Percentiles rank a stretch among this genome's conserved stretches.
phyloP scores from a whole-genome alignment of 2,888 invertebrate genomes.

The Drosophila parthenogenetica region DNA sequence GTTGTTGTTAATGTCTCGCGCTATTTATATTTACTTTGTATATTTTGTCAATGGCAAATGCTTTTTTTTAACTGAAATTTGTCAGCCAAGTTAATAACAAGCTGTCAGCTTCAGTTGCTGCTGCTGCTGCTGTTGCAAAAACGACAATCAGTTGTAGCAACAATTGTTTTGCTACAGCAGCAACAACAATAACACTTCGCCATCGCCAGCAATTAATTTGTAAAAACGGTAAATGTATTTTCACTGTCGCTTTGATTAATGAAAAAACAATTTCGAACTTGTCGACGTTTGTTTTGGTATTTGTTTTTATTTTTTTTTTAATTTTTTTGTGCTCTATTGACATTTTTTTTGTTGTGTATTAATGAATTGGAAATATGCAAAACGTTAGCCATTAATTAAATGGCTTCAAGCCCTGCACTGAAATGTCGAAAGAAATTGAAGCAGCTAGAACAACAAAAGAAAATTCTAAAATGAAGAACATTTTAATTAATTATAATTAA shows the following conservation, averaged over 20 bases:
- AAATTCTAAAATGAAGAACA: slow-evolving; percentile 11
- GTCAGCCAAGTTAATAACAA: slow-evolving; percentile 70
- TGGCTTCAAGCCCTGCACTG: slow-evolving; percentile 40
- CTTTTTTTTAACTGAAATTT: slow-evolving; percentile 50
- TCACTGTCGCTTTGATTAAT: slow-evolving; percentile 71
- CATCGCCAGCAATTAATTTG: slow-evolving; percentile 56
- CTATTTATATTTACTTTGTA: slow-evolving; percentile 62
- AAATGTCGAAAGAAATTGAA: slow-evolving; percentile 43
- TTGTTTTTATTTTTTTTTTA: slow-evolving; percentile 26
- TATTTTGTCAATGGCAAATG: slow-evolving; percentile 53
- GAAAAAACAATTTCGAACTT: slow-evolving; percentile 66
- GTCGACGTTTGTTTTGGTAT: slow-evolving; percentile 27
- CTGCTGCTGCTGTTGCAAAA: slow-evolving; percentile 42
- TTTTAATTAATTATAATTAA: slow-evolving; percentile 4
- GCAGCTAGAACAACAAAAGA: slow-evolving; percentile 16
- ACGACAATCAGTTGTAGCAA: slow-evolving; percentile 65
- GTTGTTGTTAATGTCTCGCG: slow-evolving; percentile 43
- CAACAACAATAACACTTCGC: slow-evolving; percentile 36
- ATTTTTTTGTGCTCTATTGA: slow-evolving; percentile 21
- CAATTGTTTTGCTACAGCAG: slow-evolving; percentile 63
- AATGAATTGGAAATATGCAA: slow-evolving; percentile 66
- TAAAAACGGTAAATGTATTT: slow-evolving; percentile 60
- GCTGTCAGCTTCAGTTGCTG: slow-evolving; percentile 38
- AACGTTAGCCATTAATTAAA: slow-evolving; percentile 69
- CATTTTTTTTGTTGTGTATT: slow-evolving; percentile 42